A percentile compares a stretch with the other conserved stretches of the same genome.
Evolutionary conservation across 2,888 invertebrate genomes (phyloP).

Genomic region (Hipparchia semele): DNA sequence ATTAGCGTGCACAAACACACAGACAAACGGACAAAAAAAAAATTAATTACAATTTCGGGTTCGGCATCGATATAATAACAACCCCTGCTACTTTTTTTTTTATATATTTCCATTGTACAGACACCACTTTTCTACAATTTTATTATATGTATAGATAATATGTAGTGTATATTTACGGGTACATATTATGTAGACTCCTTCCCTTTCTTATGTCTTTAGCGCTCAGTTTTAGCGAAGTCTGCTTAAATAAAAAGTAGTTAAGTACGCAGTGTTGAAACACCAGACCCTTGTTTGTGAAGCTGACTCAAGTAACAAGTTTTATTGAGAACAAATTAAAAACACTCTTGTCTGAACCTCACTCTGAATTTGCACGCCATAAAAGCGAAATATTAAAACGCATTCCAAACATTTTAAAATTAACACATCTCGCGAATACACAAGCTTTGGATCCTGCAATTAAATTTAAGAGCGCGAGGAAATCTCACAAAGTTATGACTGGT

Average conservation of each 20-base stretch:
- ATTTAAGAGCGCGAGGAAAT: constrained; percentile 55
- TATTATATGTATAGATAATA: too few species aligned
- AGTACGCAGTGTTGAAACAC: not conserved
- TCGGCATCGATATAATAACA: too few species aligned
- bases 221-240: too few species aligned
- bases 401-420: constrained; percentile 68
- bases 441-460: constrained; percentile 69
- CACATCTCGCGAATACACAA: constrained; percentile 70
- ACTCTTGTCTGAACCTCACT: constrained; percentile 32
- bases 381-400: constrained; percentile 58
- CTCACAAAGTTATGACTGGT: constrained; percentile 30
- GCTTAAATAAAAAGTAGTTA: not conserved
- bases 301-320: constrained; percentile 8
- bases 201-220: too few species aligned
- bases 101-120: too few species aligned
- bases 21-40: too few species aligned
- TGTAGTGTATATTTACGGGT: too few species aligned
- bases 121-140: too few species aligned
- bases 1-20: too few species aligned
- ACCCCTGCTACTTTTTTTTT: too few species aligned
- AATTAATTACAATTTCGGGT: too few species aligned
- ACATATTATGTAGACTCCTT: too few species aligned
- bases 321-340: constrained; percentile 41
- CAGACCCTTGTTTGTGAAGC: not conserved
- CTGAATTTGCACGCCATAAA: constrained; percentile 64